Base-by-base conservation (phyloP, 2,797 vertebrate species). In the Characodon lateralis region DNA sequence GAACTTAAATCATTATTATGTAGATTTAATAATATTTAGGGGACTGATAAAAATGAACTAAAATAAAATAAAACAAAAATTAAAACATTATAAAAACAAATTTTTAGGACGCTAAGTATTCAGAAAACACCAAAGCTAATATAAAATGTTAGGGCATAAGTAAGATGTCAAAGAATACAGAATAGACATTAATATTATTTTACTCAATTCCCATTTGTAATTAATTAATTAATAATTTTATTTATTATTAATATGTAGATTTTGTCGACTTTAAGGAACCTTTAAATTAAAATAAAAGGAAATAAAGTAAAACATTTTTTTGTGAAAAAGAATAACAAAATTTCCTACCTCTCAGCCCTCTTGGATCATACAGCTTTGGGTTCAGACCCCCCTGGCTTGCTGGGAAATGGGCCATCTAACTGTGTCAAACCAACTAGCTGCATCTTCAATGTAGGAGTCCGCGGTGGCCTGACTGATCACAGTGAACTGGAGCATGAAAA, bases 401-500 rank as follows among this genome's bases (percentile, higher is more conserved):
- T 91, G 90, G 91, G 90, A 93, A 93, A 83, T 87, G 87, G 89
- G 90, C 88, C 91, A 89, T 81, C 75, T 84, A 92, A 94, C 81
- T 89, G 83, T 94, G 93, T 91, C 91, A 88, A 85, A 78, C 72
- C 81, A 84, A 85, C 53, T 58, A 83, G 78, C 84, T 85, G 73
- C 88, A 84, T 91, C 86, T 89, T 86, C 72, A 26, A 81, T 86
- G 82, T 78, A 84, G 85, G 79, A 89, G 90, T 91, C 90, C 72
- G 59, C 78, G 76, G 74, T 83, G 82, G 83, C 87, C 83, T 84
- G 43, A 79, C 73, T 88, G 88, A 91, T 35, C 82, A 68, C 87
- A 59, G 91, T 81, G 91, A 93, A 93, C 86, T 94, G 89, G 90
- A 86, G 93, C 94, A 91, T 94, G 92, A 93, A 91, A 86, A 77